phyloP scores from a whole-genome alignment of 35 echinoderm and acorn worm genomes.

The Eucidaris tribuloides region DNA sequence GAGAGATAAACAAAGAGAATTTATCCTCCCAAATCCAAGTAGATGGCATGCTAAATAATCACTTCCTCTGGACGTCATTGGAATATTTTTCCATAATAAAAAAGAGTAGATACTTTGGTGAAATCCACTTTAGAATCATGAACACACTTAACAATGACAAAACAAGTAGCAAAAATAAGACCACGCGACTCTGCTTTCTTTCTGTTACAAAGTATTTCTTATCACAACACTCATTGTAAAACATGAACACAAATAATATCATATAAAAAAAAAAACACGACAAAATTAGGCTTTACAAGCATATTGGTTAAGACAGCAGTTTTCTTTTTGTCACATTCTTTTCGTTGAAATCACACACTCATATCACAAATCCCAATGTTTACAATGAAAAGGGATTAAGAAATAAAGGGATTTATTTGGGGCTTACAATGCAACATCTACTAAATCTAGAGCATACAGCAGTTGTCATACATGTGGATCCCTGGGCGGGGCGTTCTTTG shows the following conservation, averaged over 20 bases:
- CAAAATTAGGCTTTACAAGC: background rate
- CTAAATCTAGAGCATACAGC: too few relatives aligned
- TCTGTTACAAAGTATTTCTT: background rate
- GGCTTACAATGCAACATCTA: background rate
- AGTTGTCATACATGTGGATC: slow-evolving; percentile 3
- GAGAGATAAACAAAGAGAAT: too few relatives aligned
- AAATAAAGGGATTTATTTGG: background rate
- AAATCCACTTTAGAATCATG: background rate
- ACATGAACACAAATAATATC: background rate
- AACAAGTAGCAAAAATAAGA: background rate
- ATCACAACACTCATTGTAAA: background rate
- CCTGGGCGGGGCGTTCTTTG: background rate
- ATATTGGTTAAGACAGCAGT: background rate
- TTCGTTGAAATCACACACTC: slow-evolving; percentile 8
- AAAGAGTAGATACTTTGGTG: slow-evolving; percentile 30
- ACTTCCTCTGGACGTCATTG: too few relatives aligned
- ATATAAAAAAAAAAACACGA: background rate
- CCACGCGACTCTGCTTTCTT: too few relatives aligned
- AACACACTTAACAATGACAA: background rate
- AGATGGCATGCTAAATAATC: too few relatives aligned
- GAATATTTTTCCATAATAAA: background rate
- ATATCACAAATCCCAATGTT: slow-evolving; percentile 9
- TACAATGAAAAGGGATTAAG: background rate
- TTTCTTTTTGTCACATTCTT: background rate
- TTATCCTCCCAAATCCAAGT: too few relatives aligned